Conservation (phyloP, 2,113 vertebrate genomes). For the Abramis brama region DNA sequence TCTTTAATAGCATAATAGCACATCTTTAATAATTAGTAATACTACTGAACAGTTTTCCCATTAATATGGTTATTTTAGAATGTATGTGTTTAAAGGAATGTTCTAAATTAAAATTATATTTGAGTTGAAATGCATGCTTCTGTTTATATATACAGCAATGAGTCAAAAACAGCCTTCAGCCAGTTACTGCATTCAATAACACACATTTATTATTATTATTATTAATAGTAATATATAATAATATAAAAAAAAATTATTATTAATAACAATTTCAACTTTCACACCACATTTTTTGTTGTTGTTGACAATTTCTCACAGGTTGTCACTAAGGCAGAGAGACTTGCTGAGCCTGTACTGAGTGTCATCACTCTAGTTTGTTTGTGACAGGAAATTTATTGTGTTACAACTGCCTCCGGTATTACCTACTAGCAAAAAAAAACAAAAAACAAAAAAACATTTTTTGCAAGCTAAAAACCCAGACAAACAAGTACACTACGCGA, state of each 20-base stretch:
- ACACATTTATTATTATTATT: neutral
- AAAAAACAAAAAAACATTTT: neutral
- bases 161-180: neutral
- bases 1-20: too few relatives aligned
- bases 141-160: neutral
- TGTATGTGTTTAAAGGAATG: neutral
- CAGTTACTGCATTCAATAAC: neutral
- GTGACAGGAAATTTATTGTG: neutral
- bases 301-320: neutral
- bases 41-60: neutral
- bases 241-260: too few relatives aligned
- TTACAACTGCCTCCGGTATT: neutral
- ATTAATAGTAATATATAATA: neutral
- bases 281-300: neutral
- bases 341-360: neutral
- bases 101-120: neutral
- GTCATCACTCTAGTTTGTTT: slow-evolving; percentile 6
- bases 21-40: neutral
- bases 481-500: neutral
- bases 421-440: neutral
- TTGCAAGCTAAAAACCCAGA: neutral
- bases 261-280: neutral
- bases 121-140: neutral
- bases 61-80: neutral
- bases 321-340: neutral